A percentile compares a stretch with the other conserved stretches of the same genome.
phyloP scores from a whole-genome alignment of 2,797 vertebrate genomes.

The Alosa sapidissima region DNA sequence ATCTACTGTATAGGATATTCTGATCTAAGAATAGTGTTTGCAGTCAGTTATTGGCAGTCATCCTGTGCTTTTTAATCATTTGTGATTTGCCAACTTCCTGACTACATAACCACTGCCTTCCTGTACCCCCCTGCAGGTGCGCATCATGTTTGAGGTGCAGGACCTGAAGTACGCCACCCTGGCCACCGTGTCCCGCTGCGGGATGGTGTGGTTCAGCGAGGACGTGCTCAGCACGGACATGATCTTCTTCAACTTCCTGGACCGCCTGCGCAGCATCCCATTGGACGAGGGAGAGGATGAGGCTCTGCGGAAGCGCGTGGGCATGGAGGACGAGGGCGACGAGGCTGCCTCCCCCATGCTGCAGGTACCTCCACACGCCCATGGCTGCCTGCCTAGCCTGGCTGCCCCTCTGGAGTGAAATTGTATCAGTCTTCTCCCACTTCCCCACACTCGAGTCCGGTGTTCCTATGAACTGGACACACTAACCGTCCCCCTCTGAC shows the following conservation, averaged over 20 bases:
- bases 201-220: constrained; percentile 99
- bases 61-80: neutral
- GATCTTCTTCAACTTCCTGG: constrained; percentile 98
- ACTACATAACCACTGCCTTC: neutral
- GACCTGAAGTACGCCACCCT: constrained; percentile 97
- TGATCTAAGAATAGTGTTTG: neutral
- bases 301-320: constrained; percentile 89
- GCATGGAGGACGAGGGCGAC: constrained; percentile 89
- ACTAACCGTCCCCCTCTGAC: neutral
- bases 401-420: no score
- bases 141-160: constrained; percentile 99
- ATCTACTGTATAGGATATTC: no score
- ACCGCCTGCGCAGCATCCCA: constrained; percentile 90
- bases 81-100: neutral
- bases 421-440: no score
- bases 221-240: constrained; percentile 98
- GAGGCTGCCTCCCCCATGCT: constrained; percentile 95
- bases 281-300: constrained; percentile 99
- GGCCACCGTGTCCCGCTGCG: constrained; percentile 96
- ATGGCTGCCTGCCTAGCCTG: neutral
- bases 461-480: neutral
- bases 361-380: constrained; percentile 75
- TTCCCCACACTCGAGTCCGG: no score
- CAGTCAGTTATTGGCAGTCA: neutral
- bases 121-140: constrained; percentile 76